A percentile compares a stretch with the other conserved stretches of the same genome.
phyloP scores from a whole-genome alignment of 37 sponge, comb jelly and placozoan species.

The Spongilla lacustris region DNA sequence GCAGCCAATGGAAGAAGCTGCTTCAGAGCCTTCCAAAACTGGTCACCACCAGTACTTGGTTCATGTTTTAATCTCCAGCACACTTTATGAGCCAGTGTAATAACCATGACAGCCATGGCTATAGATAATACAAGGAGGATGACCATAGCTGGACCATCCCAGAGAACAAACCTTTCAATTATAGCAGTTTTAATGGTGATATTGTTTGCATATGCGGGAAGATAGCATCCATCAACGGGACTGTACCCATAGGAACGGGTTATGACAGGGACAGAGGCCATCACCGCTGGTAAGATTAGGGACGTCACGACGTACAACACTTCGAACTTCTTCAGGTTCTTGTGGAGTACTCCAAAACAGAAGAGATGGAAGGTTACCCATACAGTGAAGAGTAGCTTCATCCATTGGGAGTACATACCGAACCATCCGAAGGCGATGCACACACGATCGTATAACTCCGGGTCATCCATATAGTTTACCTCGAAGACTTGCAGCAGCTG shows the following conservation, averaged over 20 bases:
- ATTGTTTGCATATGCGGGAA: neutral
- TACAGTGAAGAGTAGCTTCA: neutral
- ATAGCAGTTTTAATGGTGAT: neutral
- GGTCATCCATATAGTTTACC: neutral
- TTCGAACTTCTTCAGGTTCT: neutral
- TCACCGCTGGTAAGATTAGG: neutral
- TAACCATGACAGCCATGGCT: neutral
- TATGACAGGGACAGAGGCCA: neutral
- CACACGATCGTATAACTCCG: neutral
- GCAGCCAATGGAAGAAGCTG: neutral
- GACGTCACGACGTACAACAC: neutral
- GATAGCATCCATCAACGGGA: neutral
- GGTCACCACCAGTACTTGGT: neutral
- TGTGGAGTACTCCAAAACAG: neutral
- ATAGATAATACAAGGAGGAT: neutral
- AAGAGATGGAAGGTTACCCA: neutral
- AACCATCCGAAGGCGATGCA: neutral
- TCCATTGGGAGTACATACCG: neutral
- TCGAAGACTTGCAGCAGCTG: neutral
- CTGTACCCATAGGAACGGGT: neutral
- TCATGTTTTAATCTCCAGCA: neutral
- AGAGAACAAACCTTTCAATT: neutral
- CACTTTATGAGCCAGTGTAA: neutral
- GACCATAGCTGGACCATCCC: neutral
- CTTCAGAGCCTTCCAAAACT: neutral